Conservation (phyloP, 2,113 vertebrate genomes). For the Tympanuchus pallidicinctus region DNA sequence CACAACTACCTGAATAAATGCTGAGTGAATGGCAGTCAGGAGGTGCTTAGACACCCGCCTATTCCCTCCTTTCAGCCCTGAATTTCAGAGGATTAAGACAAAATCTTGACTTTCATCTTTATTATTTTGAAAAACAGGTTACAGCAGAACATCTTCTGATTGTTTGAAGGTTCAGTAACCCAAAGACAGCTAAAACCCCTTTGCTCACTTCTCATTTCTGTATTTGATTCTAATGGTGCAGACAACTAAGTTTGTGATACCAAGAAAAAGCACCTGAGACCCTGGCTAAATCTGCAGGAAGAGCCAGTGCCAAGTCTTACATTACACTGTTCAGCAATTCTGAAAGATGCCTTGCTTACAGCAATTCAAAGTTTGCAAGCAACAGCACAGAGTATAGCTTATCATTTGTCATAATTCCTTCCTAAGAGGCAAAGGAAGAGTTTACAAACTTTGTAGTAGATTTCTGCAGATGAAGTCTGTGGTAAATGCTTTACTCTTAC, state of each 20-base stretch:
- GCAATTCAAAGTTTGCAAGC: conserved; percentile 3
- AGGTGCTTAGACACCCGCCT: not conserved
- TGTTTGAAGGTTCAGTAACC: not conserved
- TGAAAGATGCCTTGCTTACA: not conserved
- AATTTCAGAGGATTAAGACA: not conserved
- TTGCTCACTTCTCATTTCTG: not conserved
- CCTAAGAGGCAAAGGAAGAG: not conserved
- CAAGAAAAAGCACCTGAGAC: not conserved
- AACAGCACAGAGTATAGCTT: not conserved
- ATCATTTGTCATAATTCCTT: not conserved
- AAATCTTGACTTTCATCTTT: not conserved
- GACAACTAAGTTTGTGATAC: not conserved
- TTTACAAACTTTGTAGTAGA: not conserved
- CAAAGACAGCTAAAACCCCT: not conserved
- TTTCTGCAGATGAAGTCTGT: not conserved
- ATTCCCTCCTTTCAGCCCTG: not conserved
- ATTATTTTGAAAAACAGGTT: not conserved
- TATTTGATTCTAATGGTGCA: not conserved
- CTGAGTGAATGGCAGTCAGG: not conserved
- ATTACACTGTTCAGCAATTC: not conserved
- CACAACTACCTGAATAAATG: not conserved
- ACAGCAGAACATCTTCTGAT: not conserved
- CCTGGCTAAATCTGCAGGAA: not conserved
- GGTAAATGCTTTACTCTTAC: not conserved
- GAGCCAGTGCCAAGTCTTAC: not conserved